phyloP scores from a whole-genome alignment of 1,140 invertebrate species.

The Phenacoccus solenopsis region DNA sequence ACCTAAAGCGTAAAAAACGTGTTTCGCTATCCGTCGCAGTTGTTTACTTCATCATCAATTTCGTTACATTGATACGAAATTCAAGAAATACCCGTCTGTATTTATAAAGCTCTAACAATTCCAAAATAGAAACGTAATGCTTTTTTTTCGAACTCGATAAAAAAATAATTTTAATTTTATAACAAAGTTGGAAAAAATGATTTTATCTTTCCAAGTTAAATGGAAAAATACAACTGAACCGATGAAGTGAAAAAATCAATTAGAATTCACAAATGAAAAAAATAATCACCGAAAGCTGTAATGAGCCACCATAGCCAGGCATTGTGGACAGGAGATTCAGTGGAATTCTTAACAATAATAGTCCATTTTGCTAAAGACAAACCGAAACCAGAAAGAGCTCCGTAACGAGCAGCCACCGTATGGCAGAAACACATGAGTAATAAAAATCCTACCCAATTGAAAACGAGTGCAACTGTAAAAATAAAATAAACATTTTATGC shows the following conservation, averaged over 20 bases:
- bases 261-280: background rate
- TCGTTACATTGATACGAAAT: too few species aligned
- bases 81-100: too few species aligned
- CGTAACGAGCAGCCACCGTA: constrained; percentile 82
- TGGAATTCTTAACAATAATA: constrained; percentile 80
- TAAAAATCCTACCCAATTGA: constrained; percentile 91
- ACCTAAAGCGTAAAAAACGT: too few species aligned
- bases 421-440: constrained; percentile 85
- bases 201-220: background rate
- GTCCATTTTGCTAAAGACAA: constrained; percentile 89
- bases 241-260: background rate
- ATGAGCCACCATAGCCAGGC: constrained; percentile 83
- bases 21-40: too few species aligned
- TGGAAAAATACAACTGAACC: too few species aligned
- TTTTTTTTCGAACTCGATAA: too few species aligned
- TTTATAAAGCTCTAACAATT: too few species aligned
- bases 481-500: background rate
- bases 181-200: background rate
- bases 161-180: background rate
- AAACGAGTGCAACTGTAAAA: constrained; percentile 63
- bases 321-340: constrained; percentile 56
- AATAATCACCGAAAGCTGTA: constrained; percentile 60
- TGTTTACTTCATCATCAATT: too few species aligned
- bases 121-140: too few species aligned
- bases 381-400: constrained; percentile 81